Base-by-base conservation (phyloP, 2,797 vertebrate genomes). In the Sphaeramia orbicularis region DNA sequence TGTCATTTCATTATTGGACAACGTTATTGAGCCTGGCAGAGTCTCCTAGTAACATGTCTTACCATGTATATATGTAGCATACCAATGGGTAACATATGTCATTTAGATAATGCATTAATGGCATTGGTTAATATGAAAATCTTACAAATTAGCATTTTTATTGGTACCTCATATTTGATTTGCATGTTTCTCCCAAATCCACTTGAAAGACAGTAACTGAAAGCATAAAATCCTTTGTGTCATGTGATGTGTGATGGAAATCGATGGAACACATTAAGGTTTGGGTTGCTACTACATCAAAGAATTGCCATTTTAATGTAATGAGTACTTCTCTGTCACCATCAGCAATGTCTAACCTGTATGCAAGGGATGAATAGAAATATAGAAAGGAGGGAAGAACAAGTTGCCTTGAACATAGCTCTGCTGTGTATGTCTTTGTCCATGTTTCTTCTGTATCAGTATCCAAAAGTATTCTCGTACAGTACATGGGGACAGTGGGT, bases 251-350 rank as follows among this genome's bases (percentile, higher is more conserved):
- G 66, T 51, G 52, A 50, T 47, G 37, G 49, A 67, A 79, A 73
- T 10, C n/a, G 53, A 68, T 40, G 35, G 42, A 76, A 40, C 19
- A 65, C 61, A 76, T 67, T 71, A 61, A 52, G 58, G 53, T 51
- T 58, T 30, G 60, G 56, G 71, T 60, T 9, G 42, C 52, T 59
- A 49, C 62, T 60, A 84, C 56, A 77, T 80, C 71, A 83, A 69
- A 80, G 69, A 49, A 50, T 10, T 45, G 55, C 80, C 63, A 76
- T 70, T 80, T 42, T 41, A 71, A 84, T 76, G 52, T 69, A 62
- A 76, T 59, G 60, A 76, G 53, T 50, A 61, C 49, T 65, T 80
- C 48, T 58, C 56, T 45, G 49, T 80, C 62, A 59, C 65, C 40
- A 69, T 65, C 69, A 55, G 41, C 41, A 61, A 58, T 67, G 63